A percentile compares a stretch with the other conserved stretches of the same genome.
These are phyloP conservation scores for Chloroclysta siterata DNA, from an alignment of 2,888 invertebrate genomes.

Conservation along the genomic window DNA sequence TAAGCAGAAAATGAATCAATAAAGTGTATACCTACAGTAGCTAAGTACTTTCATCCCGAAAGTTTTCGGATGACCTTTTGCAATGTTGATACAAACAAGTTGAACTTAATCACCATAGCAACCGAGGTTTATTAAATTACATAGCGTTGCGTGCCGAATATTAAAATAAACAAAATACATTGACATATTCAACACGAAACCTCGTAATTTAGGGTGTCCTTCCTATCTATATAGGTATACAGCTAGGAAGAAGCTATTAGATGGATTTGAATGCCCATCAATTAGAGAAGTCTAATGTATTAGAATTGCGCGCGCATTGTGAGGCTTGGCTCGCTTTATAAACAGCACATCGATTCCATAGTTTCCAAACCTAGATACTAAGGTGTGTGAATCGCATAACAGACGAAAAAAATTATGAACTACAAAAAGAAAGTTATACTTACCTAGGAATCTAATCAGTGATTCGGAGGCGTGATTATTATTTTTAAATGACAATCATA, in stretches of 20 bases:
- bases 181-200: constrained; percentile 14
- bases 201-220: constrained; percentile 12
- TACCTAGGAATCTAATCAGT: constrained; percentile 2
- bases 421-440: background rate
- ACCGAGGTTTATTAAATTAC: constrained; percentile 20
- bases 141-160: constrained; percentile 9
- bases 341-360: constrained; percentile 43
- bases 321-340: constrained; percentile 43
- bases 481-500: constrained; percentile 1
- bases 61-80: background rate
- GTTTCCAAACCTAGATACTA: constrained; percentile 32
- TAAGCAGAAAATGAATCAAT: no score
- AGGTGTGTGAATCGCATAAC: constrained; percentile 10
- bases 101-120: constrained; percentile 33
- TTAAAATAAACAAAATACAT: constrained; percentile 14
- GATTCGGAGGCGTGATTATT: background rate
- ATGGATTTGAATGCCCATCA: constrained; percentile 22
- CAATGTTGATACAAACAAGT: constrained; percentile 16
- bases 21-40: no score
- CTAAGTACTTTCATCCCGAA: background rate
- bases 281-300: constrained; percentile 23
- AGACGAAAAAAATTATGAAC: background rate
- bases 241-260: constrained; percentile 6
- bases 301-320: constrained; percentile 53
- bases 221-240: background rate